A percentile compares a stretch with the other conserved stretches of the same genome.
phyloP scores from a whole-genome alignment of 2,113 vertebrate species.

The human region DNA sequence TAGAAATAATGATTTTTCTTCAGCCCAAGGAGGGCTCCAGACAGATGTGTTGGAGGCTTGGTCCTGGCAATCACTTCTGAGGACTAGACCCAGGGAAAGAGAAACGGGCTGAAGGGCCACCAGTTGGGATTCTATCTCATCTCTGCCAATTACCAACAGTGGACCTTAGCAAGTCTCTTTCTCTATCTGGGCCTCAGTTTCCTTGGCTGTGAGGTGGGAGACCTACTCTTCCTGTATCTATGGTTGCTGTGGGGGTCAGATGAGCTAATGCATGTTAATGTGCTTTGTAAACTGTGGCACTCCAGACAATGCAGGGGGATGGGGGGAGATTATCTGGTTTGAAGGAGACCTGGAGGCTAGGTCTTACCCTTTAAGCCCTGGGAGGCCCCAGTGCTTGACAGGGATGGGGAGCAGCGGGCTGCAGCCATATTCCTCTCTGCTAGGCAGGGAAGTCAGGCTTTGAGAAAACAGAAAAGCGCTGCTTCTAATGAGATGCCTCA shows the following conservation, averaged over 20 bases:
- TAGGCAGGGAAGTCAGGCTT: slow-evolving; percentile 40
- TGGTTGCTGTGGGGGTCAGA: neutral
- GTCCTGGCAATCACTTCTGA: neutral
- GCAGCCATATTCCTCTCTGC: neutral
- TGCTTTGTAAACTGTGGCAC: slow-evolving; percentile 15
- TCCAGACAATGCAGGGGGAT: neutral
- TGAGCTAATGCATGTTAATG: neutral
- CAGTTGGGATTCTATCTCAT: neutral
- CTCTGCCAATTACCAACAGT: neutral
- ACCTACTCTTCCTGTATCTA: neutral
- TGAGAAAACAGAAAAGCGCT: slow-evolving; percentile 71
- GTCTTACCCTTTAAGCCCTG: neutral
- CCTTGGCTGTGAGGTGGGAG: neutral
- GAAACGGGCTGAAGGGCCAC: neutral
- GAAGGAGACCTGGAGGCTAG: slow-evolving; percentile 19
- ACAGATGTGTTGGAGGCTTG: neutral
- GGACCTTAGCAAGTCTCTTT: neutral
- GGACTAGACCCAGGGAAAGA: neutral
- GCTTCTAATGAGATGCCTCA: slow-evolving; percentile 85
- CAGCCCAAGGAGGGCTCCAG: neutral
- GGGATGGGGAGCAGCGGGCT: neutral
- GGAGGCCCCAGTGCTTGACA: neutral
- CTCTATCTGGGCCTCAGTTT: slow-evolving; percentile 40
- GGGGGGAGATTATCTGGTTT: neutral
- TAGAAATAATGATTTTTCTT: neutral